Evolutionary conservation across 2,888 invertebrate genomes (phyloP), one percentile per base, ranked within the genome.

Genomic region (Troides oblongomaculatus): DNA sequence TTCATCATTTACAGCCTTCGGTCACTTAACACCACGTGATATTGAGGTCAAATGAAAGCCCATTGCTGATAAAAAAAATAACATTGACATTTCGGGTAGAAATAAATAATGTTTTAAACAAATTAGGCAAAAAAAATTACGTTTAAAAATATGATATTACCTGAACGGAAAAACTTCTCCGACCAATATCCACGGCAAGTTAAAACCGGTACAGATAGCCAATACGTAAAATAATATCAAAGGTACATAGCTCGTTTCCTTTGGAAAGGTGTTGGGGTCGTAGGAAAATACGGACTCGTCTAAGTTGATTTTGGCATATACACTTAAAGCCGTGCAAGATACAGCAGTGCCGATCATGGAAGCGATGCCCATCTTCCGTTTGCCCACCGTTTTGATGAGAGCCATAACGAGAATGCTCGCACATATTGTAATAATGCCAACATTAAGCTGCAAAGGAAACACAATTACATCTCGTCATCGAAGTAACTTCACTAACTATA

Each of bases 161-260:
- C 93, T 93, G 74, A 93, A 92, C 0, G 94, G 94, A 74, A 94
- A 94, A 1, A 94, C 91, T 81, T 94, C 94, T 43, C 94, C 93
- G n/a, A 94, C 75, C 70, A 94, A 76, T 70, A 93, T 88, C 94
- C 94, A 94, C 0, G 94, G 94, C 73, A 94, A 89, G 0, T 90
- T 92, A 60, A 90, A 77, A 30, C 86, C 83, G 39, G 81, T 86
- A 70, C 86, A 89, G 62, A 89, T 88, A 1, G 86, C 85, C 1
- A 90, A 77, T 72, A 89, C 72, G 66, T 93, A 77, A 70, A 92
- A 91, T 62, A 92, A 79, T 0, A 88, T 72, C 0, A 93, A 81
- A 0, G 93, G 93, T n/a, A 92, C 71, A 1, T 85, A 72, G 4
- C 89, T 85, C 69, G 87, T 90, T 21, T 85, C 82, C 2, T 85